Percentiles rank a stretch among this genome's conserved stretches.
phyloP scores from a whole-genome alignment of 64 coral and sea anemone species.

The Pachyseris speciosa region DNA sequence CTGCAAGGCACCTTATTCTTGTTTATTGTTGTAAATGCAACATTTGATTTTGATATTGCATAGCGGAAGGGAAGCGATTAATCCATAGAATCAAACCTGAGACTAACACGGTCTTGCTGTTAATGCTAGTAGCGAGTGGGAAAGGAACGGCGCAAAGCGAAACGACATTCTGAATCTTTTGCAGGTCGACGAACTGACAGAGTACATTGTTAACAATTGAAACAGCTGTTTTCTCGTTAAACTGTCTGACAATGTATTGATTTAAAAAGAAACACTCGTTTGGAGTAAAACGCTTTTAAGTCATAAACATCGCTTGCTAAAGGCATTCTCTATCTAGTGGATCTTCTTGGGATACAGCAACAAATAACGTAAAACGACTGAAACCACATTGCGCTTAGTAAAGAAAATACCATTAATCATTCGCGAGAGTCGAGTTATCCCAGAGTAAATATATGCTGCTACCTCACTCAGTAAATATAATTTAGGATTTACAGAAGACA shows the following conservation, averaged over 20 bases:
- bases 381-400: neutral
- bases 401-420: neutral
- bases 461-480: neutral
- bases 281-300: neutral
- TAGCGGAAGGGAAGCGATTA: no score
- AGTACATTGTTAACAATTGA: neutral
- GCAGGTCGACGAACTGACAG: neutral
- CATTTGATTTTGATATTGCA: neutral
- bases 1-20: neutral
- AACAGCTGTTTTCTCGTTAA: constrained; percentile 8
- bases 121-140: neutral
- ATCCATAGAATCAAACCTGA: no score
- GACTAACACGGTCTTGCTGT: no score
- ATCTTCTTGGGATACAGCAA: neutral
- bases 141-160: neutral
- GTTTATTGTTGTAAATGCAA: neutral
- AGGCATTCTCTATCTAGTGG: no score
- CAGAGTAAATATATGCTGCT: neutral
- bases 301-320: neutral
- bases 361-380: neutral
- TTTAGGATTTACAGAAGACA: neutral
- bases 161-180: neutral
- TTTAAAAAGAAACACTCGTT: neutral
- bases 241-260: neutral
- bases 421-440: neutral